Percentiles rank a stretch among this genome's conserved stretches.
phyloP scores from a whole-genome alignment of 2,113 vertebrate genomes.

The Vireo altiloquus region DNA sequence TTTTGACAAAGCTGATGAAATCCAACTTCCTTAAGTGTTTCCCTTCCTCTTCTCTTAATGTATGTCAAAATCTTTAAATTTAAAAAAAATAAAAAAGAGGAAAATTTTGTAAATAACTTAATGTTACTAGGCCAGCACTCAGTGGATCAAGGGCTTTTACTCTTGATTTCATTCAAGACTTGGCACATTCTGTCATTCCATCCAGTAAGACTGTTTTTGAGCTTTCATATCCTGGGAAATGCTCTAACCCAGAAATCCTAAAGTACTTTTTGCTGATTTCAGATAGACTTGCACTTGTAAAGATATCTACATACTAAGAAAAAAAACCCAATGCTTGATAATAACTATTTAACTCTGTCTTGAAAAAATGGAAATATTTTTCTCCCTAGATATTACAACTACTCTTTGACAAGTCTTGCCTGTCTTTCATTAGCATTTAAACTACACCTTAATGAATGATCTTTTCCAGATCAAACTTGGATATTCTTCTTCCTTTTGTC shows the following conservation, averaged over 20 bases:
- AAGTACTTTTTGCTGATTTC: constrained; percentile 39
- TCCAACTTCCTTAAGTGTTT: background rate
- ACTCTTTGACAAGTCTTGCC: background rate
- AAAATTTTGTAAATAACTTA: constrained; percentile 48
- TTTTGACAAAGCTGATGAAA: constrained; percentile 10
- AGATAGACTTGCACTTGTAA: background rate
- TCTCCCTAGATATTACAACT: background rate
- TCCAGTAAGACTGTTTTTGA: background rate
- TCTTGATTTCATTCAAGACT: constrained; percentile 46
- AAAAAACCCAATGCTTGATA: background rate
- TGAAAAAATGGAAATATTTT: background rate
- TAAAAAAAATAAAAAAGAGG: background rate
- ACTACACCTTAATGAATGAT: background rate
- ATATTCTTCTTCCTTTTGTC: background rate
- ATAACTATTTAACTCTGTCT: background rate
- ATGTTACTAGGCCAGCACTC: constrained; percentile 42
- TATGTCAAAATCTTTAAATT: constrained; percentile 17
- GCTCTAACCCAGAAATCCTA: background rate
- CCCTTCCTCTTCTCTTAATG: background rate
- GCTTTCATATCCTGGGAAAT: background rate
- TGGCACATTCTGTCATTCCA: background rate
- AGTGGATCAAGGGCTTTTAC: constrained; percentile 63
- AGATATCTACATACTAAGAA: background rate
- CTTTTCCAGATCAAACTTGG: background rate
- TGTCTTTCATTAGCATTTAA: constrained; percentile 1